These are phyloP conservation scores for Coecobrya sp. DNA, from an alignment of 2,888 invertebrate genomes.

Conservation along the genomic window DNA sequence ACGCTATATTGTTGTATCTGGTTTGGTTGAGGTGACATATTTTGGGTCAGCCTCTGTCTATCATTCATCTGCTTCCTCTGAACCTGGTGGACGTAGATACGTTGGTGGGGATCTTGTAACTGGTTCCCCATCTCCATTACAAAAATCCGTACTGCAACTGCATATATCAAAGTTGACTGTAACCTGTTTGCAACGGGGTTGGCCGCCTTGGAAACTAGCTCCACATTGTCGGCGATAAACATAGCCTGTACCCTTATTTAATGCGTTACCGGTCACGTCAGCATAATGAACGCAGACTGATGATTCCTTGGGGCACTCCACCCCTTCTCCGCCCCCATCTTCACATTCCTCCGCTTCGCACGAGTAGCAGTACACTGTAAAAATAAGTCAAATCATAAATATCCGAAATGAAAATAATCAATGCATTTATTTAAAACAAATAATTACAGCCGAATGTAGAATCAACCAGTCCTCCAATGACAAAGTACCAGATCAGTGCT, in stretches of 20 bases:
- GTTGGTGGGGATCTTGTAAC: not conserved
- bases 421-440: too few relatives aligned
- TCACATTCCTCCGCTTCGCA: constrained; percentile 24
- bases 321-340: not conserved
- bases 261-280: not conserved
- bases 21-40: too few relatives aligned
- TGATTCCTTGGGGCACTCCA: not conserved
- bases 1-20: too few relatives aligned
- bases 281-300: constrained; percentile 2
- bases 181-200: not conserved
- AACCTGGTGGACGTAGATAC: not conserved
- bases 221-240: not conserved
- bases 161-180: constrained; percentile 8
- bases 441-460: not conserved
- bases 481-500: not conserved
- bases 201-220: not conserved
- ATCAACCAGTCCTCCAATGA: not conserved
- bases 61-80: not conserved
- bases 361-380: not conserved
- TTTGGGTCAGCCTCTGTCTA: too few relatives aligned
- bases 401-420: not conserved
- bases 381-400: not conserved
- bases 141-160: not conserved
- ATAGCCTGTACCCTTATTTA: not conserved
- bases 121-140: constrained; percentile 19